phyloP scores from a whole-genome alignment of 1,140 invertebrate species.

The Octopus sinensis region DNA sequence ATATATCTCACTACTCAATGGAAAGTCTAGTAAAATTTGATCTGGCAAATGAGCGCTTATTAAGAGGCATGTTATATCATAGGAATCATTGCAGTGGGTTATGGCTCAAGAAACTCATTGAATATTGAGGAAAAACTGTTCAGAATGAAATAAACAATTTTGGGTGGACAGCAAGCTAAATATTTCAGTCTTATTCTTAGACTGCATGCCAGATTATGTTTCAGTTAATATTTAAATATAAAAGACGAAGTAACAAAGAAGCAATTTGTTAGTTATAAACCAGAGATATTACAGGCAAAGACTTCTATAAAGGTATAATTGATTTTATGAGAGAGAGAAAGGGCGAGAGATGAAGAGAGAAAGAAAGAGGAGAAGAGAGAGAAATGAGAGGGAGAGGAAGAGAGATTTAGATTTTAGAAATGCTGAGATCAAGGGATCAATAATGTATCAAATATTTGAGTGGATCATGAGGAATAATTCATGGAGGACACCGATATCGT shows the following conservation, averaged over 20 bases:
- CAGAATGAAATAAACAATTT: slow-evolving; percentile 6
- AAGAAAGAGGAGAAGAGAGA: too few relatives aligned
- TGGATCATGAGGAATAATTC: slow-evolving; percentile 4
- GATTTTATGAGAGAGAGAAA: neutral
- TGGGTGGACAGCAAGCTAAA: neutral
- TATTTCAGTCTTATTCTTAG: neutral
- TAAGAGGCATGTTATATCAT: neutral
- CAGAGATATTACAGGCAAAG: slow-evolving; percentile 4
- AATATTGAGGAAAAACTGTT: neutral
- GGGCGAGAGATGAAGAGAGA: too few relatives aligned
- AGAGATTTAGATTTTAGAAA: neutral
- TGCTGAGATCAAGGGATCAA: neutral
- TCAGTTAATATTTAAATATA: neutral
- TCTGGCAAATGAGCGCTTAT: neutral
- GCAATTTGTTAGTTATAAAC: neutral
- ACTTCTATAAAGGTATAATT: neutral
- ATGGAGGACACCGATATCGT: neutral
- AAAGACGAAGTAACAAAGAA: neutral
- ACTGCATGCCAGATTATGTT: neutral
- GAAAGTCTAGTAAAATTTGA: neutral
- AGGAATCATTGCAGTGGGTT: neutral
- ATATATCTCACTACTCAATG: neutral
- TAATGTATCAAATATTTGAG: neutral
- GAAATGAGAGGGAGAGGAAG: too few relatives aligned
- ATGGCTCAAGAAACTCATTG: neutral